Evolutionary conservation across 2,113 vertebrate genomes (phyloP).

Genomic region (Daphoenositta chrysoptera): DNA sequence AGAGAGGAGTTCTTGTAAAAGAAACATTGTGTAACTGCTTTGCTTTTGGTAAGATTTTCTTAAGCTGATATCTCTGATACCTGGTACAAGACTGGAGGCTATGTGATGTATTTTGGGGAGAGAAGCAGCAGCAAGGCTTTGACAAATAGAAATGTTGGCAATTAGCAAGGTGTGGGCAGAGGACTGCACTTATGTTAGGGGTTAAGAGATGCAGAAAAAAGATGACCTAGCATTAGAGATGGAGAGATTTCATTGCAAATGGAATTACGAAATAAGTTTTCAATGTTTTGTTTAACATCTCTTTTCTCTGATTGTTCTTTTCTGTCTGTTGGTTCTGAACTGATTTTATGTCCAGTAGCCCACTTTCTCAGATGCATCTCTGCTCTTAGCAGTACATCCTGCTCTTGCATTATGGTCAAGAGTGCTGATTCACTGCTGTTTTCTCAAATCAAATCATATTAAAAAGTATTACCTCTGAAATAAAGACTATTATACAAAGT

Average conservation of each 20-base stretch:
- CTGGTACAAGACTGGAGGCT: not conserved
- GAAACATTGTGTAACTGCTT: not conserved
- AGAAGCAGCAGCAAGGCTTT: not conserved
- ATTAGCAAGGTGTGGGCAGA: not conserved
- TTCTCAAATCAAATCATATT: constrained; percentile 21
- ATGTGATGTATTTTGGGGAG: not conserved
- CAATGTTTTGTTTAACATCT: not conserved
- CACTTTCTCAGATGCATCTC: not conserved
- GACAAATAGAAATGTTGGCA: not conserved
- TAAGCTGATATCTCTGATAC: not conserved
- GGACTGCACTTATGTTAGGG: not conserved
- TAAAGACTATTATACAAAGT: not conserved
- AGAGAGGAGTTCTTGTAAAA: not conserved
- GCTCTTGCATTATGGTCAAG: not conserved
- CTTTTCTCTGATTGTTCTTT: not conserved
- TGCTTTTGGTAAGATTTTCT: not conserved
- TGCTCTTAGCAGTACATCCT: not conserved
- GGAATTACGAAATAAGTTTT: not conserved
- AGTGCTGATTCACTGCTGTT: constrained; percentile 44
- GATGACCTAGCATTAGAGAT: not conserved
- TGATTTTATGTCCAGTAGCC: not conserved
- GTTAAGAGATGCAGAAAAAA: not conserved
- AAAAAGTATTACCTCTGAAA: constrained; percentile 29
- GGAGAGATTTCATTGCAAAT: not conserved
- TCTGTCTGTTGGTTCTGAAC: not conserved